These are phyloP conservation scores for Lanistes nyassanus DNA, from an alignment of 1,140 invertebrate genomes.

Conservation along the genomic window DNA sequence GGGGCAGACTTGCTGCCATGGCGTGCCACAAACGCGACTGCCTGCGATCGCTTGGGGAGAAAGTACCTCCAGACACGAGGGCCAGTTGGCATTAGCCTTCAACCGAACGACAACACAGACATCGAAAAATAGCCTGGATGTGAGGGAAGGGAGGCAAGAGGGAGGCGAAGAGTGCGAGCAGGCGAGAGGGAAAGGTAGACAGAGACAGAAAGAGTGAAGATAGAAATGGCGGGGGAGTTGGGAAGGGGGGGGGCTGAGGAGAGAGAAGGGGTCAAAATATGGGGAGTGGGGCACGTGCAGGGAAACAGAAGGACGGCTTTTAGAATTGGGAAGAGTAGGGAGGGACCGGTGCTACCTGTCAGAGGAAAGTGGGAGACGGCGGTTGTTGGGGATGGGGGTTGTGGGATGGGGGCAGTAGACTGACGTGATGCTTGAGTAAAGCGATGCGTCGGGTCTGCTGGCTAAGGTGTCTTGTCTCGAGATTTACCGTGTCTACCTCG, in stretches of 20 bases:
- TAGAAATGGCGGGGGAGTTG: not conserved
- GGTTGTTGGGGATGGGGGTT: no score
- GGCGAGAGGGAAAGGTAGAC: not conserved
- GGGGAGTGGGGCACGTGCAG: no score
- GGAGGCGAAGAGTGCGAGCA: not conserved
- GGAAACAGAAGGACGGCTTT: no score
- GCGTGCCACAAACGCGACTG: no score
- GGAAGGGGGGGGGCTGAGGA: not conserved
- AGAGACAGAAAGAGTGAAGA: not conserved
- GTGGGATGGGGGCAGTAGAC: no score
- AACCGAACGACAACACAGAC: slow-evolving; percentile 20
- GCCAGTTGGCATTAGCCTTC: slow-evolving; percentile 19
- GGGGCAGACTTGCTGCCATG: no score
- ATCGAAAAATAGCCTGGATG: not conserved
- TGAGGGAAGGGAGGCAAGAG: not conserved
- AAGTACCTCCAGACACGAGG: slow-evolving; percentile 1
- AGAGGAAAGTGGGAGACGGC: no score
- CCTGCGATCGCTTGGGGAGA: not conserved
- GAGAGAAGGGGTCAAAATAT: no score
- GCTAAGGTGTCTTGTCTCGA: slow-evolving; percentile 13
- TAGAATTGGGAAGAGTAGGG: no score
- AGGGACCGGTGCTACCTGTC: no score
- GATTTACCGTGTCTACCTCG: slow-evolving; percentile 7
- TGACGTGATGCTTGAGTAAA: no score
- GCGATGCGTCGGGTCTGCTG: slow-evolving; percentile 23